phyloP scores from a whole-genome alignment of 2,797 vertebrate species.

The Galagoides demidoff region DNA sequence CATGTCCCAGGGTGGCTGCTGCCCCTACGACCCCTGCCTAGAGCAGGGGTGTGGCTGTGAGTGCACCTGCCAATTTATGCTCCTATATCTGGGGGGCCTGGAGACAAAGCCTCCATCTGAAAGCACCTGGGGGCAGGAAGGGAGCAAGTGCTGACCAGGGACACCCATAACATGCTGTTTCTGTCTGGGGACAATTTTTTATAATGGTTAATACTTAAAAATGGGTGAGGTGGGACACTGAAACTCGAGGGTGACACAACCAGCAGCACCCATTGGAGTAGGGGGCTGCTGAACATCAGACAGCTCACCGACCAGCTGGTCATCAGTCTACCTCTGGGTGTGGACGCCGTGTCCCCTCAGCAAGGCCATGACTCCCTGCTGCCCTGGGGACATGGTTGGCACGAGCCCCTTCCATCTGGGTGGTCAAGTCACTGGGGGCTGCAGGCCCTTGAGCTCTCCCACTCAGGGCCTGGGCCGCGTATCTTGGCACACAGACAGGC shows the following conservation, averaged over 20 bases:
- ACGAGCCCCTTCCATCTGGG: no score
- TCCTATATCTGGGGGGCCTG: not conserved
- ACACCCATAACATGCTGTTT: no score
- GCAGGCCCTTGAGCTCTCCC: fast-evolving
- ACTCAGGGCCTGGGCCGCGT: fast-evolving
- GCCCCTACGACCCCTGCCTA: no score
- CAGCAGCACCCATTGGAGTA: not conserved
- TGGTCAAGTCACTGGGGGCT: not conserved
- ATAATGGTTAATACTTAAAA: not conserved
- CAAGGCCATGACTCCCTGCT: not conserved
- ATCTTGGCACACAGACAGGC: no score
- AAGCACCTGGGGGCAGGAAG: not conserved
- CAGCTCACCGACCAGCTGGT: not conserved
- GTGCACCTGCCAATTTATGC: not conserved
- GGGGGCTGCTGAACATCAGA: not conserved
- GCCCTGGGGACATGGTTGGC: no score
- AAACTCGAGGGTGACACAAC: not conserved
- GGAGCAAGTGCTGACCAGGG: not conserved
- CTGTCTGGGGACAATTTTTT: no score
- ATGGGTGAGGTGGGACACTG: not conserved
- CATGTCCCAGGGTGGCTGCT: no score
- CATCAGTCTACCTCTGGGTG: not conserved
- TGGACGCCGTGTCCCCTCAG: not conserved
- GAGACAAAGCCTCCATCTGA: not conserved
- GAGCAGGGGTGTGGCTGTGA: no score